Evolutionary conservation across 2,113 vertebrate species (phyloP), one percentile per base, ranked within the genome.

Genomic region (Lasiurus borealis): DNA sequence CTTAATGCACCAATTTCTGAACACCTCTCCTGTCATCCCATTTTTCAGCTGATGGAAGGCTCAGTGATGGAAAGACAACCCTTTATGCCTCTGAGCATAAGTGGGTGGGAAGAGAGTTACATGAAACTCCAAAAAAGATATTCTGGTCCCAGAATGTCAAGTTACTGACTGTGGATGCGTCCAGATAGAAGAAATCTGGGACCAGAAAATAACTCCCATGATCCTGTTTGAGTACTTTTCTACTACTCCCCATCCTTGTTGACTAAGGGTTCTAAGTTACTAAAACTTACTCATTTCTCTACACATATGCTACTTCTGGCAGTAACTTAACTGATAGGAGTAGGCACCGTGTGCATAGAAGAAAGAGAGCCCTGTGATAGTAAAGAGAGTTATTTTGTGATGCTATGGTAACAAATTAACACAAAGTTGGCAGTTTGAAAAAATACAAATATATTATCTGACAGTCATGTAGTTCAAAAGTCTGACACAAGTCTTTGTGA

Each of bases 1-100:
- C 1, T 14, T 8, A 16, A 1, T 15, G 2, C 14, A 23, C 27
- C 68, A 23, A 48, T 34, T 68, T 16, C 25, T 44, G 23, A 19
- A 40, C 0, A 0, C 3, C 3, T 14, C 21, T 34, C 19, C 15
- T 66, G 31, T 36, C 27, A 44, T 5, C 14, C 14, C 0, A 2
- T 64, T 15, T 66, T 86, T 4, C 29, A 59, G 2, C 3, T 5
- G 8, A 50, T 5, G 2, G 6, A 44, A 57, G 13, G 14, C 62
- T 44, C 40, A 72, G 31, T 66, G 15, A 77, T 34, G 88, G 27
- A 13, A 50, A 8, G 64, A 44, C 50, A 50, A 50, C 50, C 0
- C n/a, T 57, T 69, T 64, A 21, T 77, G 44, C 3, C 34, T 77
- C 31, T 57, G 15, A 29, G 29, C 15, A 46, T 10, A 16, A 50